Evolutionary conservation across 2,113 vertebrate species (phyloP).

Genomic region (Alligator mississippiensis): DNA sequence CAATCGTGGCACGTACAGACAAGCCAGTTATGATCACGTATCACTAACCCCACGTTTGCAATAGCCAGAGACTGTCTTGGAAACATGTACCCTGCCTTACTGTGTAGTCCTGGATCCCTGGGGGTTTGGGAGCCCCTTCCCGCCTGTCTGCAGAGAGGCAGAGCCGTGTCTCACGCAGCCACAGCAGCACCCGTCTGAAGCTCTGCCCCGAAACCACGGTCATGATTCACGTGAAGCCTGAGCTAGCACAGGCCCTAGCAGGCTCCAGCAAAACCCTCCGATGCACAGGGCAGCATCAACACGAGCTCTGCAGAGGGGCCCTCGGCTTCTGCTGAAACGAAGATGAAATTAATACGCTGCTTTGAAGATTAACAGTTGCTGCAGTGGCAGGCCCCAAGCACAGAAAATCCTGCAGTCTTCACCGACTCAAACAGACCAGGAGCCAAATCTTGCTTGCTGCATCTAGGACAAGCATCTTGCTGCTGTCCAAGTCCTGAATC

Average conservation of each 20-base stretch:
- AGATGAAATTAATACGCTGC: background rate
- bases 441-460: conserved; percentile 45
- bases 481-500: too few relatives aligned
- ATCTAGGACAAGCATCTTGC: background rate
- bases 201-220: background rate
- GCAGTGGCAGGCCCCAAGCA: background rate
- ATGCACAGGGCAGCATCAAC: background rate
- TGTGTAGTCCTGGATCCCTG: background rate
- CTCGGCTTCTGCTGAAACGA: fast-evolving
- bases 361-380: background rate
- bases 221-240: background rate
- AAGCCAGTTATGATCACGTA: too few relatives aligned
- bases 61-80: fast-evolving
- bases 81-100: fast-evolving
- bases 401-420: background rate
- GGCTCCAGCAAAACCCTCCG: background rate
- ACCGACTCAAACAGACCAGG: conserved; percentile 49
- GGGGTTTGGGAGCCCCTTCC: background rate
- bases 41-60: background rate
- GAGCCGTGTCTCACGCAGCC: background rate
- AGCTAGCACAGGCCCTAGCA: too few relatives aligned
- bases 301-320: background rate
- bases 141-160: fast-evolving
- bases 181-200: fast-evolving
- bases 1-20: background rate